Conservation (phyloP, 2,888 invertebrate species). For the Zelleria hepariella region DNA sequence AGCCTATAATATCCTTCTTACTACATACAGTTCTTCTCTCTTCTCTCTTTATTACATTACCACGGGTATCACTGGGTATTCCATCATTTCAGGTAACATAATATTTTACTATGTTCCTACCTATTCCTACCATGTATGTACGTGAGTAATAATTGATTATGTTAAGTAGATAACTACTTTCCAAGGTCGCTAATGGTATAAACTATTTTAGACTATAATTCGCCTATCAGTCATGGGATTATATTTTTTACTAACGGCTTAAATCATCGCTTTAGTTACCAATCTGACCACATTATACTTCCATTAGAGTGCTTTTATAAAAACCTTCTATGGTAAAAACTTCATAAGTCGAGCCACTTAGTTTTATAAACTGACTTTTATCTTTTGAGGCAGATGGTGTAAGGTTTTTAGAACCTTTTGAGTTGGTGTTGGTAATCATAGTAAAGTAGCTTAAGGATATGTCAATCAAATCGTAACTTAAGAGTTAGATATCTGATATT, state of each 20-base stretch:
- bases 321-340: background rate
- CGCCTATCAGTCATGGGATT: background rate
- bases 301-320: conserved; percentile 1
- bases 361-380: background rate
- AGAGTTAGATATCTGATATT: background rate
- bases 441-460: conserved; percentile 10
- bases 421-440: background rate
- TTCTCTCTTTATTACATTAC: too few species aligned
- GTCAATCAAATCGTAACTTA: conserved; percentile 9
- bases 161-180: too few species aligned
- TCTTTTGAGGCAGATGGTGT: background rate
- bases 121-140: too few species aligned
- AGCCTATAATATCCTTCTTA: too few species aligned
- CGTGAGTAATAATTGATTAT: too few species aligned
- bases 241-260: background rate
- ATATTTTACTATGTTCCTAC: too few species aligned
- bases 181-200: too few species aligned
- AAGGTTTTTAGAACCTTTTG: background rate
- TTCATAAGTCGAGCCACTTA: background rate
- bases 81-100: too few species aligned
- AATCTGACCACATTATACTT: background rate
- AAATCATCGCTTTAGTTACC: background rate
- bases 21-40: too few species aligned
- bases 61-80: too few species aligned
- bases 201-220: background rate